Evolutionary conservation across 1,140 invertebrate species (phyloP).

Genomic region (Megathymus violae): DNA sequence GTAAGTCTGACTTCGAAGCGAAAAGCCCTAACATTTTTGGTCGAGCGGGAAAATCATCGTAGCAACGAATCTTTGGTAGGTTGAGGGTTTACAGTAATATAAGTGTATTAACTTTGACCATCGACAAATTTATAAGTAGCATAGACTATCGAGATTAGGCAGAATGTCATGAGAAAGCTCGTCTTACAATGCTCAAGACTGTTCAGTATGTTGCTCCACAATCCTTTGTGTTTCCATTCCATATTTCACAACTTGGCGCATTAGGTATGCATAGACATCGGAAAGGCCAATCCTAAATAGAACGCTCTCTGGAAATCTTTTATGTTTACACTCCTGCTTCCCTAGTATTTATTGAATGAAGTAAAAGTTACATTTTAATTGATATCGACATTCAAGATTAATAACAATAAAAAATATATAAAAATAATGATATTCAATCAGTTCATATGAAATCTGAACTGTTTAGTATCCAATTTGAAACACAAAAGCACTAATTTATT

Average conservation of each 20-base stretch:
- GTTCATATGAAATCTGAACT: too few species aligned
- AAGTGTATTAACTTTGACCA: too few species aligned
- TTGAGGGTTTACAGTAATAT: too few species aligned
- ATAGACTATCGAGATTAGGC: background rate
- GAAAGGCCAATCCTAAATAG: slow-evolving; percentile 15
- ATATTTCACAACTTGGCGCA: slow-evolving; percentile 46
- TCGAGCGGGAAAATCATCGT: too few species aligned
- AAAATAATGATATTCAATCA: too few species aligned
- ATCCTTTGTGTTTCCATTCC: slow-evolving; percentile 32
- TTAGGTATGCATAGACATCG: slow-evolving; percentile 9
- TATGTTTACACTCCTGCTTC: slow-evolving; percentile 9
- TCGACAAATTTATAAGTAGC: background rate
- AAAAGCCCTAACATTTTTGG: too few species aligned
- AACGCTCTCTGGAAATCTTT: slow-evolving; percentile 16
- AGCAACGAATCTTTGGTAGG: too few species aligned
- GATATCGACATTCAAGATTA: background rate
- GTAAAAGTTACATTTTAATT: background rate
- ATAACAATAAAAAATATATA: too few species aligned
- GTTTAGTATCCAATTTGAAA: too few species aligned
- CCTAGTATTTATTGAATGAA: background rate
- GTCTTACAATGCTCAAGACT: slow-evolving; percentile 7
- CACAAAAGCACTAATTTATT: too few species aligned
- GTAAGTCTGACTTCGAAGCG: too few species aligned
- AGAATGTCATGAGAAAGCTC: slow-evolving; percentile 6
- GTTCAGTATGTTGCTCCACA: slow-evolving; percentile 27